Evolutionary conservation across 2,113 vertebrate genomes (phyloP).

Genomic region (Apodemus speciosus): DNA sequence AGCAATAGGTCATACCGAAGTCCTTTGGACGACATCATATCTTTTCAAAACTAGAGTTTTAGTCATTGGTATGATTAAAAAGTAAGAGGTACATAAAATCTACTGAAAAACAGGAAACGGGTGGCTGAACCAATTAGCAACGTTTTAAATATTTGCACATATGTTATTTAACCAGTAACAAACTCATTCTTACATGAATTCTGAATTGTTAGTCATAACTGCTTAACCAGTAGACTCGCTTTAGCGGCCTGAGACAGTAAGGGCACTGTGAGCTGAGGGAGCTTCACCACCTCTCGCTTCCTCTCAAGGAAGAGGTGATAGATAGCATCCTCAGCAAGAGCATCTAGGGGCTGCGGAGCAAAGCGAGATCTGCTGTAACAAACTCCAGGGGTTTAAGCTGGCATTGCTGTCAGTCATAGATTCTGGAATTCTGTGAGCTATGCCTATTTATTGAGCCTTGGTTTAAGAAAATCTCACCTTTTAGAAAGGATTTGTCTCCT

Average conservation of each 20-base stretch:
- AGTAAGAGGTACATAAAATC: background rate
- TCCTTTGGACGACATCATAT: background rate
- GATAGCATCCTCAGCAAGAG: background rate
- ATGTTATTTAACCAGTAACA: background rate
- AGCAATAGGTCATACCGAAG: background rate
- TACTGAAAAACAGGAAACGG: background rate
- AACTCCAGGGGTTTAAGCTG: background rate
- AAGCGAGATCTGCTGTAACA: background rate
- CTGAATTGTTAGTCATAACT: background rate
- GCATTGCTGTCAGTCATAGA: background rate
- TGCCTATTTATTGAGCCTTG: background rate
- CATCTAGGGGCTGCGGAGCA: background rate
- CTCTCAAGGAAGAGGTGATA: background rate
- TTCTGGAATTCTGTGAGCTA: background rate
- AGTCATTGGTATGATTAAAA: background rate
- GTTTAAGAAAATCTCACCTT: background rate
- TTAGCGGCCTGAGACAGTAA: background rate
- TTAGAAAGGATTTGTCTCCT: background rate
- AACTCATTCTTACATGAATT: background rate
- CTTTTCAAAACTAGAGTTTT: conserved; percentile 4
- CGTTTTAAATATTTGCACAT: background rate
- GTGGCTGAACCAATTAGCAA: background rate
- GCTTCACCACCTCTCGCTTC: background rate
- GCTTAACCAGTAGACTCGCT: background rate
- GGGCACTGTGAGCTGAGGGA: background rate